These are phyloP conservation scores for Falco punctatus DNA, from an alignment of 2,113 vertebrate genomes.

Conservation along the genomic window DNA sequence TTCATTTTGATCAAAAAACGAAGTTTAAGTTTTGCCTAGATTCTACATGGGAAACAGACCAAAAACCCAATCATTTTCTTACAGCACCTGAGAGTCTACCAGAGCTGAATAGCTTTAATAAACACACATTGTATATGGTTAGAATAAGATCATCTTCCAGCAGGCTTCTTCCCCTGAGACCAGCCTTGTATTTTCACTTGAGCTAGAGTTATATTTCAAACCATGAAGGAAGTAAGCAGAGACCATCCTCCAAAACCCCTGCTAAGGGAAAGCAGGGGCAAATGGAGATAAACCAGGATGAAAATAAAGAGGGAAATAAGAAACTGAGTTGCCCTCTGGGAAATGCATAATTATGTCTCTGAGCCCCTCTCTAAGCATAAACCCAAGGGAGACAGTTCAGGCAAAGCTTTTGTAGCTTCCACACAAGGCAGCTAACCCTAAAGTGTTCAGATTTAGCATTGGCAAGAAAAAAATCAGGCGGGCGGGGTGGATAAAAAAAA, in stretches of 20 bases:
- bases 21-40: not conserved
- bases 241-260: not conserved
- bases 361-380: not conserved
- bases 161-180: not conserved
- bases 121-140: not conserved
- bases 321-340: not conserved
- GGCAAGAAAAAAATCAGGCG: not conserved
- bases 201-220: not conserved
- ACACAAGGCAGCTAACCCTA: not conserved
- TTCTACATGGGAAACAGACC: not conserved
- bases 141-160: not conserved
- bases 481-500: not conserved
- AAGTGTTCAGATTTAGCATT: not conserved
- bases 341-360: not conserved
- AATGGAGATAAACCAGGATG: not conserved
- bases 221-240: not conserved
- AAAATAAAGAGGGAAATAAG: conserved; percentile 19
- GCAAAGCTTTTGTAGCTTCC: not conserved
- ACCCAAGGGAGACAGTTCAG: not conserved
- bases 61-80: not conserved
- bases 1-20: not conserved
- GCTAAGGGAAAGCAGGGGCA: not conserved
- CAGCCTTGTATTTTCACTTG: not conserved
- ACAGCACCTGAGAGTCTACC: not conserved
- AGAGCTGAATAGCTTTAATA: not conserved